Percentiles rank a stretch among this genome's conserved stretches.
phyloP scores from a whole-genome alignment of 2,797 vertebrate species.

The Malacoraja senta region DNA sequence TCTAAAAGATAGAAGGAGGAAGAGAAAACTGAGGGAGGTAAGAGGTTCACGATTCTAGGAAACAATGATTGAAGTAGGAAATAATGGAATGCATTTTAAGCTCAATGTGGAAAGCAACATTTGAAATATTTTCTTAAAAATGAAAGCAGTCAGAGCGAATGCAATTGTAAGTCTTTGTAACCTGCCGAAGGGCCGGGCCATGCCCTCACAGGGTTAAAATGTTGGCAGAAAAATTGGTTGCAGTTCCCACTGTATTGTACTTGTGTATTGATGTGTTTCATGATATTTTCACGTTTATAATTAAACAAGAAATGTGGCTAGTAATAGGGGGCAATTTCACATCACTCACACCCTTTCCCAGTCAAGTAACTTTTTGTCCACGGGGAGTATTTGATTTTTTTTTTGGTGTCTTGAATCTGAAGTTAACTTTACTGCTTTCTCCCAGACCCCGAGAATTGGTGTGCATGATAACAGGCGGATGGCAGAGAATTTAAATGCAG shows the following conservation, averaged over 20 bases:
- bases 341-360: background rate
- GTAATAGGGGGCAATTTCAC: conserved; percentile 19
- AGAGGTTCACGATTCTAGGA: background rate
- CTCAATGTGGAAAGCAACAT: background rate
- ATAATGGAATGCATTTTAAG: background rate
- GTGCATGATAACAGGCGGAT: background rate
- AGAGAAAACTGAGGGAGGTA: conserved; percentile 5
- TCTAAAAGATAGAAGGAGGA: conserved; percentile 8
- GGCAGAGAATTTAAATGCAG: background rate
- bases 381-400: background rate
- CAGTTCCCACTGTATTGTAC: background rate
- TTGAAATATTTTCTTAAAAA: background rate
- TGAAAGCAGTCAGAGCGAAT: background rate
- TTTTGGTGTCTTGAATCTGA: no score
- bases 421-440: background rate
- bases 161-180: background rate
- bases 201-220: background rate
- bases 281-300: background rate
- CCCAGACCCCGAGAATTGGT: background rate
- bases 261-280: conserved; percentile 8
- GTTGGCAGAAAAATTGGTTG: background rate
- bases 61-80: background rate
- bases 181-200: background rate
- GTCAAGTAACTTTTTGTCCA: background rate
- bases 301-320: conserved; percentile 7